Evolutionary conservation across 2,888 invertebrate genomes (phyloP).

Genomic region (Ptilodon capucinus): DNA sequence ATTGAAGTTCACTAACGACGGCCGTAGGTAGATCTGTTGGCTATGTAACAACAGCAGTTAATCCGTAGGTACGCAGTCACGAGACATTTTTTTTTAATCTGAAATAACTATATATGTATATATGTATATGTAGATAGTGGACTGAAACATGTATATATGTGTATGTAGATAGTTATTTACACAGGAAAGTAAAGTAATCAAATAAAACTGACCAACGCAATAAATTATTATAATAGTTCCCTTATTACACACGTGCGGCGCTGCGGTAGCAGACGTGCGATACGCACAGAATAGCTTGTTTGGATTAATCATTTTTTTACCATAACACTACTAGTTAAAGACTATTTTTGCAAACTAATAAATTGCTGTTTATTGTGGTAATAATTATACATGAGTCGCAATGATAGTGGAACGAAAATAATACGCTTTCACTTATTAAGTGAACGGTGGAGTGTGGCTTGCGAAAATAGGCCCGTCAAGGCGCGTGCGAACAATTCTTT

Average conservation of each 20-base stretch:
- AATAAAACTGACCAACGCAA: not conserved
- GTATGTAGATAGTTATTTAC: too few relatives aligned
- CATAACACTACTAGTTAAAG: not conserved
- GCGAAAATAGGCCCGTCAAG: too few relatives aligned
- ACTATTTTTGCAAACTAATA: constrained; percentile 8
- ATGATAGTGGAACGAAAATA: constrained; percentile 34
- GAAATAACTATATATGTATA: too few relatives aligned
- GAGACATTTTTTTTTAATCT: too few relatives aligned
- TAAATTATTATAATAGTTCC: constrained; percentile 9
- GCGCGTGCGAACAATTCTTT: too few relatives aligned
- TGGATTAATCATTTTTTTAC: not conserved
- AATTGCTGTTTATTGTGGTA: not conserved
- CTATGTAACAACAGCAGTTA: too few relatives aligned
- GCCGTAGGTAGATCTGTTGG: too few relatives aligned
- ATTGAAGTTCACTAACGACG: too few relatives aligned
- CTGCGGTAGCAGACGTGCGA: constrained; percentile 23
- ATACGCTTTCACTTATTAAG: constrained; percentile 34
- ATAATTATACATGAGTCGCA: constrained; percentile 5
- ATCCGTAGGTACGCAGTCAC: too few relatives aligned
- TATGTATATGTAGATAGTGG: too few relatives aligned
- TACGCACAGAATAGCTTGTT: not conserved
- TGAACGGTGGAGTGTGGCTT: constrained; percentile 9
- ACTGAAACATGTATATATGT: too few relatives aligned
- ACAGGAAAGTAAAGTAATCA: not conserved
- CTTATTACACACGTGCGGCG: constrained; percentile 5